phyloP scores from a whole-genome alignment of 37 sponge, comb jelly and placozoan genomes.

The Eunapius fragilis region DNA sequence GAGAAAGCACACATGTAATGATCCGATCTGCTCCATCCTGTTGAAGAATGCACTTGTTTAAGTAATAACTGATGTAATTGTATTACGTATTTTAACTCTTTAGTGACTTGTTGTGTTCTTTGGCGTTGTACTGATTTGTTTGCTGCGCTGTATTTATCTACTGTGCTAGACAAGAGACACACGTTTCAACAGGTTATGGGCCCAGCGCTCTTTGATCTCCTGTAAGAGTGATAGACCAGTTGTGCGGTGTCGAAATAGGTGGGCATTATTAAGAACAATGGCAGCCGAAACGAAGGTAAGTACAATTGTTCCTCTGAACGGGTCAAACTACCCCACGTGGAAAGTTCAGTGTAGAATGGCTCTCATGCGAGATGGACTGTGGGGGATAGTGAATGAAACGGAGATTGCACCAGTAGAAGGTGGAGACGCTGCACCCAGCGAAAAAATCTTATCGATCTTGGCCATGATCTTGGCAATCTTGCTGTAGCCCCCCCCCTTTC shows the following conservation, averaged over 20 bases:
- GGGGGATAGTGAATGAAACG: background rate
- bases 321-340: slow-evolving; percentile 12
- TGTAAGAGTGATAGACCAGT: background rate
- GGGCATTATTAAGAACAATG: background rate
- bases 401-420: slow-evolving; percentile 25
- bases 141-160: background rate
- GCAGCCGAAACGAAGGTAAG: background rate
- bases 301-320: slow-evolving; percentile 13
- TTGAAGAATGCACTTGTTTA: background rate
- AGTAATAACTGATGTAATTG: background rate
- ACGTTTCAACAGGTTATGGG: background rate
- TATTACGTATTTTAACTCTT: background rate
- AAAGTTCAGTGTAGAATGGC: slow-evolving; percentile 7
- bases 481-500: no score
- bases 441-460: no score
- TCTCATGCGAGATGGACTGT: background rate
- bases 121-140: background rate
- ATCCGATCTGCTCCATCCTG: no score
- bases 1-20: no score
- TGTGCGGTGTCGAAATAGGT: background rate
- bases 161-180: background rate
- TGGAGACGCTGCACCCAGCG: no score
- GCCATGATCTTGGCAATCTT: no score
- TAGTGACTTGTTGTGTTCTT: background rate
- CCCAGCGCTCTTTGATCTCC: background rate